phyloP scores from a whole-genome alignment of 2,797 vertebrate species.

The Erethizon dorsatum region DNA sequence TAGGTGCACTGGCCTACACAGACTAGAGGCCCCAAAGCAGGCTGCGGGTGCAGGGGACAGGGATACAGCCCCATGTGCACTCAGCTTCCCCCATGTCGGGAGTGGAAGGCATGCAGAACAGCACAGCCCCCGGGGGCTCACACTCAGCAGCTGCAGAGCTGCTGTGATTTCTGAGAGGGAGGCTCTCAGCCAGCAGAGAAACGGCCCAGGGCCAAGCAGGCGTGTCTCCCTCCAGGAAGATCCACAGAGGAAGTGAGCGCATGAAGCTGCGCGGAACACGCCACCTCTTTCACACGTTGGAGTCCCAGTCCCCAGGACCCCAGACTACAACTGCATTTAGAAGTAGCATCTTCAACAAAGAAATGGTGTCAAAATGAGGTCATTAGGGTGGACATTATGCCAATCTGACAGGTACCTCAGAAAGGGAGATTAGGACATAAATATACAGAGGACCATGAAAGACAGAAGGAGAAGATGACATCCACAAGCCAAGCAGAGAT shows the following conservation, averaged over 20 bases:
- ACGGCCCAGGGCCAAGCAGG: neutral
- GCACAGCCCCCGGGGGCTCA: neutral
- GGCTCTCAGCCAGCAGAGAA: rapidly evolving
- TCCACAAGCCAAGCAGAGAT: neutral
- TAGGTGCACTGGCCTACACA: rapidly evolving
- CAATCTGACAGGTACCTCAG: neutral
- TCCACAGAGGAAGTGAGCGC: rapidly evolving
- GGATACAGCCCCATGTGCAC: neutral
- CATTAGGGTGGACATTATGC: neutral
- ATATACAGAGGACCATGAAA: neutral
- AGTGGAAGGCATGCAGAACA: neutral
- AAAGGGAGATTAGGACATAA: neutral
- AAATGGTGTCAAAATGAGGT: neutral
- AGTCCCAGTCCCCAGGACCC: neutral
- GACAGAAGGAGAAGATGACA: neutral
- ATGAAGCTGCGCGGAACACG: neutral
- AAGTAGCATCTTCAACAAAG: neutral
- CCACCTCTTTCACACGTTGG: neutral
- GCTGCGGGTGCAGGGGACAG: rapidly evolving
- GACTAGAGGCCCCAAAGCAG: rapidly evolving
- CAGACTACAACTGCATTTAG: neutral
- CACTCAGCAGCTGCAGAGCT: neutral
- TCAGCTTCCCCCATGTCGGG: neutral
- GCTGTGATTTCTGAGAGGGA: neutral
- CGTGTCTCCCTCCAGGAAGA: neutral